Evolutionary conservation across 2,113 vertebrate genomes (phyloP).

Genomic region (Callithrix jacchus): DNA sequence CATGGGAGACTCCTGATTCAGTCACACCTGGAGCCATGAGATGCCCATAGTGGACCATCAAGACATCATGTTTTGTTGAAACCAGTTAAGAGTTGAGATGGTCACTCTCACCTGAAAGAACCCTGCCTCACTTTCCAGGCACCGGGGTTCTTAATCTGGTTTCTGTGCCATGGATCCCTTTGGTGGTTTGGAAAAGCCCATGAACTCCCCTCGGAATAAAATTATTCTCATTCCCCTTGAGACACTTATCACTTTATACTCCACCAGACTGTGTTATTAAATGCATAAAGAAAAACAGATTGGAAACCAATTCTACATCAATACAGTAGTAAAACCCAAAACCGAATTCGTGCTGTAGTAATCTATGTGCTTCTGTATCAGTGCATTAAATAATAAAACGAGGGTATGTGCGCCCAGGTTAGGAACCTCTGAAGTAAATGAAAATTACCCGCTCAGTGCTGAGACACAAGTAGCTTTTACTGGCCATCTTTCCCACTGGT

Average conservation of each 20-base stretch:
- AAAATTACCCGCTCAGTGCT: background rate
- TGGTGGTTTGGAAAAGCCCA: background rate
- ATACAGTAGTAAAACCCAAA: background rate
- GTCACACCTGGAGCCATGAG: background rate
- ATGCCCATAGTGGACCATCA: background rate
- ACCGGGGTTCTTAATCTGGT: background rate
- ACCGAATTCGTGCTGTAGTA: background rate
- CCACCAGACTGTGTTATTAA: background rate
- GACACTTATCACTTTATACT: background rate
- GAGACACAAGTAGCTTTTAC: background rate
- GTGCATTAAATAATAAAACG: background rate
- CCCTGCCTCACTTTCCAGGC: background rate
- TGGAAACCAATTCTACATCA: background rate
- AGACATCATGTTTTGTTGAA: background rate
- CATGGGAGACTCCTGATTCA: background rate
- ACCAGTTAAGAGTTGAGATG: background rate
- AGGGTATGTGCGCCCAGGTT: too few species aligned
- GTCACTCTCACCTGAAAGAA: background rate
- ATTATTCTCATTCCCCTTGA: background rate
- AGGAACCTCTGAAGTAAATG: background rate
- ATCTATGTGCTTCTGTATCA: background rate
- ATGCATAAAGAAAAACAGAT: conserved; percentile 33
- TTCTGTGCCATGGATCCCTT: background rate
- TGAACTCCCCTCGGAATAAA: background rate
- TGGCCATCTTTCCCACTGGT: background rate